Conservation (phyloP, 2,113 vertebrate genomes). For the Cepphus grylle region DNA sequence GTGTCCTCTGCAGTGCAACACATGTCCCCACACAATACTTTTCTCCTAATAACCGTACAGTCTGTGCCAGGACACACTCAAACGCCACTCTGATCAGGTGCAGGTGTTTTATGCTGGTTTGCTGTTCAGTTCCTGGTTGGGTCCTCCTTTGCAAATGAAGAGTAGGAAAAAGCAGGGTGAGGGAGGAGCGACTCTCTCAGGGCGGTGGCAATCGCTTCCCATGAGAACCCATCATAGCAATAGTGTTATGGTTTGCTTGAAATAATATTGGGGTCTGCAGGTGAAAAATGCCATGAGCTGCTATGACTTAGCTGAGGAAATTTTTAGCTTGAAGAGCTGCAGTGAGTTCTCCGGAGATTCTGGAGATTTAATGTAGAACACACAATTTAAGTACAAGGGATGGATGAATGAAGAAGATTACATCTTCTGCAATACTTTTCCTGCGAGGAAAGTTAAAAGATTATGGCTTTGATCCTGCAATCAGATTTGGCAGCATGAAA, state of each 20-base stretch:
- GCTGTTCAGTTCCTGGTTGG: neutral
- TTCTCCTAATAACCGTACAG: neutral
- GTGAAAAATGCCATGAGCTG: neutral
- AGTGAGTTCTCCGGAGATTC: neutral
- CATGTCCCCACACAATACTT: rapidly evolving
- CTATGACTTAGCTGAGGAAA: neutral
- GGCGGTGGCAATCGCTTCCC: rapidly evolving
- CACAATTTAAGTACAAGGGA: neutral
- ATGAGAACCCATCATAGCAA: neutral
- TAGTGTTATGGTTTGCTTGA: neutral
- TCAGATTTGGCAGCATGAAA: slow-evolving; percentile 7
- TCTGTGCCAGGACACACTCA: neutral
- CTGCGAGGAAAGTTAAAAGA: neutral
- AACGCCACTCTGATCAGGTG: neutral
- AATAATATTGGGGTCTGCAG: neutral
- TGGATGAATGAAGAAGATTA: neutral
- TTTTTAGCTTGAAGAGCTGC: neutral
- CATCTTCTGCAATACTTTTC: neutral
- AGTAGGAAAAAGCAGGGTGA: neutral
- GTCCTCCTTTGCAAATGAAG: neutral
- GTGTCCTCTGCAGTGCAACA: neutral
- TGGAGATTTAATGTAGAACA: neutral
- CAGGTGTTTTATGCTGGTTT: neutral
- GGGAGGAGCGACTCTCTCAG: neutral
- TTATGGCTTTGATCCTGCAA: neutral